Base-by-base conservation (phyloP, 1,140 invertebrate species). In the Antheraea pernyi region DNA sequence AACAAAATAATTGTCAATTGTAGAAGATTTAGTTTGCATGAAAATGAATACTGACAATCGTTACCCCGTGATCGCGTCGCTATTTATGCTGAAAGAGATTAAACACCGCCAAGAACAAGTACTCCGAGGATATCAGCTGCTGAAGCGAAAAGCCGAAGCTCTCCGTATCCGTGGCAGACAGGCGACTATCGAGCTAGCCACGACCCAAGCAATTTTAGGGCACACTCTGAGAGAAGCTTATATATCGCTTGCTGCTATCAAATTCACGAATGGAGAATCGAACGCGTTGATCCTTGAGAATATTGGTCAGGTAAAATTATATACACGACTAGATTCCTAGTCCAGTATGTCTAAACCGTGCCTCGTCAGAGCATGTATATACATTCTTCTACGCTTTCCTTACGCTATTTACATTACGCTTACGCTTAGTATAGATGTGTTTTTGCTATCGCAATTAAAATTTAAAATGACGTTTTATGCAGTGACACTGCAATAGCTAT, bases 91-190 rank as follows among this genome's bases (percentile, higher is more conserved):
- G 30, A 76, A 85, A 61, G 90, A 92, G 71, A 97, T 97, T 94
- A 97, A 97, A 84, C 93, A 96, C 68, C 95, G 99, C 72, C 94
- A 99, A 77, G 97, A 98, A 84, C 99, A 98, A 65, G 99, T 99
- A 53, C 97, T 99, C 86, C 99, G 99, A 83, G 99, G 99, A 42
- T 98, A 99, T 93, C 98, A 98, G 84, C 94, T 99, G 62, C 91
- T 99, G 22, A 99, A 99, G 91, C 99, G 99, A 91, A 99, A 99
- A 93, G 98, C 99, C 58, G 99, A 99, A 95, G 99, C 99, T 53
- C 93, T 99, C 67, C 98, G 99, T 86, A 95, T 99, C 93, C 95
- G 98, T 82, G 99, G 99, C 88, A 95, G 99, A 75, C 94, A 96
- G 92, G 99, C 99, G 89, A 81, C 88, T 0, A 67, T 74, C 0